Conservation (phyloP, 2,888 invertebrate genomes). For the Girardia tigrina region DNA sequence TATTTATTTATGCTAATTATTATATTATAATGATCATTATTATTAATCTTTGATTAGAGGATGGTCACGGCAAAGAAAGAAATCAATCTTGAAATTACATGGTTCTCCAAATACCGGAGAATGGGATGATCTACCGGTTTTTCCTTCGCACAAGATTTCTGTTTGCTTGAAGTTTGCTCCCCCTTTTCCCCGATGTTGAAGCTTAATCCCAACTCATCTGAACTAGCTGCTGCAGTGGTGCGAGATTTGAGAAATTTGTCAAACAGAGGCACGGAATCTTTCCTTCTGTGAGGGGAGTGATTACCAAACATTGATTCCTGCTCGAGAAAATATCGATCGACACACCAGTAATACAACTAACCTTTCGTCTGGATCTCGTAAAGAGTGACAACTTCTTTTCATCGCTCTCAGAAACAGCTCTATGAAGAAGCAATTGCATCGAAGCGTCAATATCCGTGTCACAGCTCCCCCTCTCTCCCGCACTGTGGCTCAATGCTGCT, state of each 20-base stretch:
- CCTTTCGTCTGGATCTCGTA: slow-evolving; percentile 28
- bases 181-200: slow-evolving; percentile 17
- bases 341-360: not conserved
- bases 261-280: slow-evolving; percentile 35
- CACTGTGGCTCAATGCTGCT: slow-evolving; percentile 2
- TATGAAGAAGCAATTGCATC: slow-evolving; percentile 29
- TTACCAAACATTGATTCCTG: slow-evolving; percentile 34
- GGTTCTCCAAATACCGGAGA: slow-evolving; percentile 33
- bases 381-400: slow-evolving; percentile 34
- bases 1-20: too few relatives aligned
- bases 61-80: too few relatives aligned
- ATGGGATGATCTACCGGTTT: slow-evolving; percentile 33
- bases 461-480: slow-evolving; percentile 10
- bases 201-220: slow-evolving; percentile 27
- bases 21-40: not conserved
- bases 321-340: slow-evolving; percentile 20
- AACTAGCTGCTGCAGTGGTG: slow-evolving; percentile 28
- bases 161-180: not conserved
- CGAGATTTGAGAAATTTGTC: slow-evolving; percentile 31
- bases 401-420: slow-evolving; percentile 25
- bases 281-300: slow-evolving; percentile 31
- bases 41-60: too few relatives aligned
- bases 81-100: too few relatives aligned
- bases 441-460: slow-evolving; percentile 29
- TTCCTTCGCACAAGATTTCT: slow-evolving; percentile 28